These are phyloP conservation scores for Lasioglossum morio DNA, from an alignment of 2,888 invertebrate genomes.

Conservation along the genomic window DNA sequence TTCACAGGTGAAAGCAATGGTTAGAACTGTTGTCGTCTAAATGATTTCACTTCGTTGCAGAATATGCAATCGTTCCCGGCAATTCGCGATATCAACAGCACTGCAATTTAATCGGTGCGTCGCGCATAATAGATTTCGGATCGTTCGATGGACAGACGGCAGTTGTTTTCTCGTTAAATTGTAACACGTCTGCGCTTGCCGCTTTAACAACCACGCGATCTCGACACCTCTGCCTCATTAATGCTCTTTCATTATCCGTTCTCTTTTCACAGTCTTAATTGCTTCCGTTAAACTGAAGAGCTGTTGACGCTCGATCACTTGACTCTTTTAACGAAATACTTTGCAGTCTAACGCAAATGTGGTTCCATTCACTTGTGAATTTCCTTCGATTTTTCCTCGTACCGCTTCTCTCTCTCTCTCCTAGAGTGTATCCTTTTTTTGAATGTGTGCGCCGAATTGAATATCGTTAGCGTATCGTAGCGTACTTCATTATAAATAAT, in stretches of 20 bases:
- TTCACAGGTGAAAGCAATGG: background rate
- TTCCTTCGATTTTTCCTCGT: background rate
- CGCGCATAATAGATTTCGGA: background rate
- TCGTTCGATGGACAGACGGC: background rate
- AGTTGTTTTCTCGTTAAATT: conserved; percentile 19
- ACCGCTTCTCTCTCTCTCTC: background rate
- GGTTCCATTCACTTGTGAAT: background rate
- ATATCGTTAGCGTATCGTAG: no score
- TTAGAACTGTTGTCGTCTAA: background rate
- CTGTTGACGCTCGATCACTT: background rate
- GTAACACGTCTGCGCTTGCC: background rate
- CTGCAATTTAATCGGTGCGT: background rate
- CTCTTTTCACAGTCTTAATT: conserved; percentile 9
- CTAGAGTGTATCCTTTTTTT: no score
- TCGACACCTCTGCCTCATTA: background rate
- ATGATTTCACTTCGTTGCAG: background rate
- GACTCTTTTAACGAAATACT: background rate
- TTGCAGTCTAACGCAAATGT: background rate
- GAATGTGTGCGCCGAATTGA: no score
- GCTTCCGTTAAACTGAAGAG: conserved; percentile 1
- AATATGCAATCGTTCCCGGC: background rate
- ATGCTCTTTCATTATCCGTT: conserved; percentile 4
- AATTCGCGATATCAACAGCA: background rate
- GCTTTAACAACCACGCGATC: background rate
- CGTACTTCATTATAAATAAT: no score